A percentile compares a stretch with the other conserved stretches of the same genome.
Conservation (phyloP, 2,113 vertebrate genomes). For the Telmatochromis sp. region DNA sequence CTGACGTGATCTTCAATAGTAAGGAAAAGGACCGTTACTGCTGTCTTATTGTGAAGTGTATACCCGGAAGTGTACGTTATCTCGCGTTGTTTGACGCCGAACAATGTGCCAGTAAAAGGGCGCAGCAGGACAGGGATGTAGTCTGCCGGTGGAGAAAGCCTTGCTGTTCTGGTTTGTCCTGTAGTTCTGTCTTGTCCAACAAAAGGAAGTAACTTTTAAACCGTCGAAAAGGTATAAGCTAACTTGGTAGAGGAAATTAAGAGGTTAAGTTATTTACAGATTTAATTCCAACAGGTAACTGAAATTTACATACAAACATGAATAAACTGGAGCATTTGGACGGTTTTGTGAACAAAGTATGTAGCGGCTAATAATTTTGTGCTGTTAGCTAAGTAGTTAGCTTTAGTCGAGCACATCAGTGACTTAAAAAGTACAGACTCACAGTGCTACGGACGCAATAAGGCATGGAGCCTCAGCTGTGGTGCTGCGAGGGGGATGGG, state of each 20-base stretch:
- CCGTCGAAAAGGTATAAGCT: neutral
- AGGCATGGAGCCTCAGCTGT: constrained; percentile 86
- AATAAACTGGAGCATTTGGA: neutral
- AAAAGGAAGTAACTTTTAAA: neutral
- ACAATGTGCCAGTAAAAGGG: neutral
- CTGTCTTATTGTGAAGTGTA: neutral
- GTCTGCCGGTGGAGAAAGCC: neutral
- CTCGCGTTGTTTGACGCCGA: neutral
- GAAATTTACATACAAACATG: neutral
- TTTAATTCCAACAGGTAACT: neutral
- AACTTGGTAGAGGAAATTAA: neutral
- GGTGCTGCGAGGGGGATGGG: constrained; percentile 86
- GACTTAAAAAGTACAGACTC: neutral
- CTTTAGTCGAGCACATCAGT: neutral
- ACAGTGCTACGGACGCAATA: neutral
- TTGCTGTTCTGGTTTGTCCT: neutral
- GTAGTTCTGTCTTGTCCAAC: neutral
- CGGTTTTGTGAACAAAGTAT: neutral
- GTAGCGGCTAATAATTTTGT: neutral
- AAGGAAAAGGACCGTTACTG: neutral
- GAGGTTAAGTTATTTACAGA: neutral
- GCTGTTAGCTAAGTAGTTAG: neutral
- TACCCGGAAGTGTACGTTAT: neutral
- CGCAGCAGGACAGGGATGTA: neutral
- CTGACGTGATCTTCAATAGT: neutral